phyloP scores from a whole-genome alignment of 1,140 invertebrate genomes.

The Cherax quadricarinatus region DNA sequence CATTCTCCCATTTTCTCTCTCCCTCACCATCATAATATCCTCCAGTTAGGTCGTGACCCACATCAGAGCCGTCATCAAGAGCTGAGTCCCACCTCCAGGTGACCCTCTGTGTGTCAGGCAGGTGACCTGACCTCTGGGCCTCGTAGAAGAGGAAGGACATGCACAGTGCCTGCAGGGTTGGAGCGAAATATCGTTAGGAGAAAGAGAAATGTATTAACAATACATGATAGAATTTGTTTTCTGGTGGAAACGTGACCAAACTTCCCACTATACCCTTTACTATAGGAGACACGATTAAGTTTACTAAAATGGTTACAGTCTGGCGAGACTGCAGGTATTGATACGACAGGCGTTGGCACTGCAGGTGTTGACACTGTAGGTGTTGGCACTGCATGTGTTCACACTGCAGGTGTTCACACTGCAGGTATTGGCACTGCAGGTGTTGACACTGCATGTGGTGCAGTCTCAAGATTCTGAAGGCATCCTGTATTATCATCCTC shows the following conservation, averaged over 20 bases:
- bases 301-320: background rate
- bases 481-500: no score
- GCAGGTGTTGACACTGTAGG: no score
- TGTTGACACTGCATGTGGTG: no score
- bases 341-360: background rate
- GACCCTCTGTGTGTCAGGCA: background rate
- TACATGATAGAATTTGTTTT: background rate
- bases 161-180: background rate
- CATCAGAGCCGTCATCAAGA: conserved; percentile 1
- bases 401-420: no score
- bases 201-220: no score
- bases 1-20: background rate
- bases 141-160: conserved; percentile 31
- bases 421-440: no score
- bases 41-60: conserved; percentile 31
- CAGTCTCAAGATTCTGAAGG: no score
- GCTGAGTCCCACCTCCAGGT: conserved; percentile 23
- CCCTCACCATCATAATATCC: conserved; percentile 30
- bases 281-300: background rate
- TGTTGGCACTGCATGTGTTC: no score
- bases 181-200: no score
- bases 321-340: background rate
- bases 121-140: background rate
- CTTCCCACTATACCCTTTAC: background rate
- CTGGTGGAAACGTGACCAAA: background rate